A percentile compares a stretch with the other conserved stretches of the same genome.
Evolutionary conservation across 1,140 invertebrate genomes (phyloP).

Genomic region (Diabrotica virgifera): DNA sequence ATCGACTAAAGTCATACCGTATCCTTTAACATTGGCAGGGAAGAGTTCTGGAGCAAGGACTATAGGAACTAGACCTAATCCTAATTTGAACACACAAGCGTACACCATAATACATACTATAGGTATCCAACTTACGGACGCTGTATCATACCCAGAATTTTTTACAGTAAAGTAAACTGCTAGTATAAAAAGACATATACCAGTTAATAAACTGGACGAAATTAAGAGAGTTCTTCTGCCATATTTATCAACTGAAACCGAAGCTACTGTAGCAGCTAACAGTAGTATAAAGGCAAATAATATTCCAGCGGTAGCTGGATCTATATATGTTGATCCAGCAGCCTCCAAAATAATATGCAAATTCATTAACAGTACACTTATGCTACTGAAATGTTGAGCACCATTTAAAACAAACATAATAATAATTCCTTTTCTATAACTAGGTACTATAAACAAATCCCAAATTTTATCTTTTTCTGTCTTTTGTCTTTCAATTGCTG

Average conservation of each 20-base stretch:
- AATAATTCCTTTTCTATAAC: conserved; percentile 31
- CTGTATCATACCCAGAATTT: conserved; percentile 20
- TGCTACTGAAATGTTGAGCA: conserved; percentile 31
- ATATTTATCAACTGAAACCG: conserved; percentile 31
- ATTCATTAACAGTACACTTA: conserved; percentile 44
- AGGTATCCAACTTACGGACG: conserved; percentile 32
- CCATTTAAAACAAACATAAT: conserved; percentile 34
- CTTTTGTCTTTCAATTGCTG: conserved; percentile 31
- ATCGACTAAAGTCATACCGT: conserved; percentile 35
- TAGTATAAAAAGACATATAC: conserved; percentile 25
- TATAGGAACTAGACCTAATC: conserved; percentile 60
- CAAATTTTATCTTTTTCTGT: conserved; percentile 28
- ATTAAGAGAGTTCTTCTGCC: conserved; percentile 34
- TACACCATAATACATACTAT: conserved; percentile 32
- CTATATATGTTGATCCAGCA: conserved; percentile 41
- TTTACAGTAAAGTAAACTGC: conserved; percentile 39
- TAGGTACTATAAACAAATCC: conserved; percentile 31
- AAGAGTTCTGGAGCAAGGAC: conserved; percentile 67
- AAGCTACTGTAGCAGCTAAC: conserved; percentile 19
- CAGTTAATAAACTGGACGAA: conserved; percentile 31
- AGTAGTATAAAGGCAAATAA: conserved; percentile 35
- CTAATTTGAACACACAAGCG: conserved; percentile 33
- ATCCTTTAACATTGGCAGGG: conserved; percentile 56
- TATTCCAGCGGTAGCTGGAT: conserved; percentile 27
- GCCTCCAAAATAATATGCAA: conserved; percentile 34